Base-by-base conservation (phyloP, 2,888 invertebrate species). In the Pteria penguin region DNA sequence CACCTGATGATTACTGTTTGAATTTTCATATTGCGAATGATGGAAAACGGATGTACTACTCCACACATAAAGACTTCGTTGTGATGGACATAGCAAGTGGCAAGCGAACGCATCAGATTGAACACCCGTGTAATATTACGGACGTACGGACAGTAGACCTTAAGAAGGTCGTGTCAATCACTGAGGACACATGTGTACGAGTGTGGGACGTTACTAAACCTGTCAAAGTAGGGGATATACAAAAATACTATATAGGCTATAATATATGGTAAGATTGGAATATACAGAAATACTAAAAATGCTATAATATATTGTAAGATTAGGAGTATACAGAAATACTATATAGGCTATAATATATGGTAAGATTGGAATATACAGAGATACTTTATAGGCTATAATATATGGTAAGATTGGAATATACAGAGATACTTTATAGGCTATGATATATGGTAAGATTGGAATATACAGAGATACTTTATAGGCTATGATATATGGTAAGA, bases 131-230 rank as follows among this genome's bases (percentile, higher is more conserved):
- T 32, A 33, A 68, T 3, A 45, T 76, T 32, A 62, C 45, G n/a
- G 72, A 76, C 26, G 72, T 69, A 0, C n/a, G 29, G 24, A 69
- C 58, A 8, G 57, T 33, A 4, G 62, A 63, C 24, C 33, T 32
- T 14, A 52, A 68, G 14, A 72, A 36, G 52, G 61, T 72, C 29
- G 76, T 76, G 11, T 65, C 76, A 0, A 72, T 68, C 4, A 72
- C 76, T n/a, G 67, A 72, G 27, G 76, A 76, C 32, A 63, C 68
- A 11, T 60, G 67, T 52, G 69, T 76, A 22, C 36, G 72, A 29
- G 62, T 73, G 4, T 77, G 76, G 76, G 76, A 77, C 61, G 45
- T 73, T 29, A 61, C 52, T 52, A 36, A 65, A 24, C 63, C 63
- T 14, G 73, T 57, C 29, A 73, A 73, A 54, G 67, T 31, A 11